A percentile compares a stretch with the other conserved stretches of the same genome.
These are phyloP conservation scores for Subanguina moxae DNA, from an alignment of 1,140 invertebrate genomes.

Conservation along the genomic window DNA sequence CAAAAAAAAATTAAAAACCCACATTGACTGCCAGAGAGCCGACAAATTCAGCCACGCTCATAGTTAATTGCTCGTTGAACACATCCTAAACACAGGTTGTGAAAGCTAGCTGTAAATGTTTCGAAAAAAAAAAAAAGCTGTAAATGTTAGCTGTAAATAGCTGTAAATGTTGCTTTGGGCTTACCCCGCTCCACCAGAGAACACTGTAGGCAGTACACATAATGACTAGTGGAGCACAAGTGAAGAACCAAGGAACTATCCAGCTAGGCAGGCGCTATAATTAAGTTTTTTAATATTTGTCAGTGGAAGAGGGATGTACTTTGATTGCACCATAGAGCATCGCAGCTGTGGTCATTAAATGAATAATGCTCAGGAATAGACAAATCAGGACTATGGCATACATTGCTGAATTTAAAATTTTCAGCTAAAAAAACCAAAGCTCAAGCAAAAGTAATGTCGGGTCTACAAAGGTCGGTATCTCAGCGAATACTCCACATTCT, in stretches of 20 bases:
- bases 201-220: constrained; percentile 55
- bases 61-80: constrained; percentile 58
- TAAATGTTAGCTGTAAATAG: no score
- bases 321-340: constrained; percentile 54
- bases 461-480: constrained; percentile 1
- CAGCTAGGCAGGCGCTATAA: constrained; percentile 34
- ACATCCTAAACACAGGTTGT: no score
- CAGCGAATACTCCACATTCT: no score
- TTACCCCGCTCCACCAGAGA: constrained; percentile 53
- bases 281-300: constrained; percentile 6
- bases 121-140: no score
- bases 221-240: constrained; percentile 42
- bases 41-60: constrained; percentile 54
- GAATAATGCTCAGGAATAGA: constrained; percentile 46
- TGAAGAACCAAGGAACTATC: constrained; percentile 57
- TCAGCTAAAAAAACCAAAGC: no score
- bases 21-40: constrained; percentile 55
- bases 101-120: no score
- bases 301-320: constrained; percentile 22
- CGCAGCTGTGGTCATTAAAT: constrained; percentile 40
- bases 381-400: constrained; percentile 54
- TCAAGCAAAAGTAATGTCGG: no score
- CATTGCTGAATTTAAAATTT: constrained; percentile 42
- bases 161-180: not conserved
- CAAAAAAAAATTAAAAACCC: no score